Conservation (phyloP, 1,140 invertebrate species). For the Physella acuta region DNA sequence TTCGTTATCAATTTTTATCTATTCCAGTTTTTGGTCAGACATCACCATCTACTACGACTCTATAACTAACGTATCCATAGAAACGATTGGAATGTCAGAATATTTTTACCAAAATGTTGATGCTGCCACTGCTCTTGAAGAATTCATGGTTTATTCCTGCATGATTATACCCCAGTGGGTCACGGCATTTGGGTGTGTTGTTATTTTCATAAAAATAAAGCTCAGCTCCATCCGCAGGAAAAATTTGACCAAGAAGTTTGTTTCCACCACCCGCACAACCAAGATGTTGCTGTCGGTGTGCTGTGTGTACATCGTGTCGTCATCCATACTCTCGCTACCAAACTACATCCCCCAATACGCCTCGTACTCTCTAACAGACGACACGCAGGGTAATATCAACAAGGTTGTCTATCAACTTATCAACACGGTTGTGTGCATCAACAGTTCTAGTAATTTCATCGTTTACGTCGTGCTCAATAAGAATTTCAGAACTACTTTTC, state of each 20-base stretch:
- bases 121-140: background rate
- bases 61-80: background rate
- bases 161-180: background rate
- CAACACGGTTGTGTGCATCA: slow-evolving; percentile 2
- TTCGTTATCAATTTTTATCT: background rate
- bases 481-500: too few species aligned
- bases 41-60: background rate
- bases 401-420: slow-evolving; percentile 1
- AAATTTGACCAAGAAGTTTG: too few species aligned
- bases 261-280: too few species aligned
- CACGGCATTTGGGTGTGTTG: background rate
- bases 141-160: background rate
- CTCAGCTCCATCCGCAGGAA: background rate
- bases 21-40: slow-evolving; percentile 6
- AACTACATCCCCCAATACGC: background rate
- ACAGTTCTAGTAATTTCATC: slow-evolving; percentile 12
- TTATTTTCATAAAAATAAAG: slow-evolving; percentile 7
- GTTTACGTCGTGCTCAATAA: too few species aligned
- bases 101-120: background rate
- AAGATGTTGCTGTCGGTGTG: slow-evolving; percentile 15
- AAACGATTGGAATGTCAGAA: background rate
- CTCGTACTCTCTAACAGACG: background rate
- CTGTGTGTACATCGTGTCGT: background rate
- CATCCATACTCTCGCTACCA: background rate
- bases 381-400: background rate